Evolutionary conservation across 2,797 vertebrate genomes (phyloP).

Genomic region (Mus spretus): DNA sequence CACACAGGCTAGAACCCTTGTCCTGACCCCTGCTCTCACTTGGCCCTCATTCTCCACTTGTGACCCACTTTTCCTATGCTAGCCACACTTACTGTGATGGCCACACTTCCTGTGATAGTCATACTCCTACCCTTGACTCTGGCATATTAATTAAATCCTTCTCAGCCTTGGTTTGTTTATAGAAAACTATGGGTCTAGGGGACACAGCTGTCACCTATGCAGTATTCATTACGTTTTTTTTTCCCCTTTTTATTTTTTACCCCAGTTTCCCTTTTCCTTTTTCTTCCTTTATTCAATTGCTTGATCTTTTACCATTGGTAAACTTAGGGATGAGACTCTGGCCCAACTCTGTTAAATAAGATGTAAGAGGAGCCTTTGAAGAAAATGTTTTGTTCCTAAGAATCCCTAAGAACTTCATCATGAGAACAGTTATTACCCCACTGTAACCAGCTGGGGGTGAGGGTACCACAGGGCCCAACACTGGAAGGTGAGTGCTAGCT

Average conservation of each 20-base stretch:
- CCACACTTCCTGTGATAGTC: fast-evolving
- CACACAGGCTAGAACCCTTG: not conserved
- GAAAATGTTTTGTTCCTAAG: not conserved
- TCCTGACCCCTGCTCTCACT: not conserved
- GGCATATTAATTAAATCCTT: not conserved
- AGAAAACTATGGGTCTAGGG: not conserved
- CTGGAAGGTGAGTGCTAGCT: not conserved
- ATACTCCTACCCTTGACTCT: not conserved
- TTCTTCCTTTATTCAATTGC: not conserved
- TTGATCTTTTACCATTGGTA: not conserved
- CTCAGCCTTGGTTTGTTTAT: conserved; percentile 20
- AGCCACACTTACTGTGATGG: too few species aligned
- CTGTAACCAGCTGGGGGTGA: not conserved
- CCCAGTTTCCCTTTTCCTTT: not conserved
- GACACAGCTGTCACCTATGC: not conserved
- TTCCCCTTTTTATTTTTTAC: not conserved
- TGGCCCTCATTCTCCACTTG: not conserved
- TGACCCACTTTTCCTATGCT: not conserved
- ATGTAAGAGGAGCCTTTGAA: not conserved
- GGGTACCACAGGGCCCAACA: too few species aligned
- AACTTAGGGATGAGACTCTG: not conserved
- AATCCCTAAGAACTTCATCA: not conserved
- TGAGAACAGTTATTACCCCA: not conserved
- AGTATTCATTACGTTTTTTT: not conserved
- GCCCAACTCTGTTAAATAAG: not conserved